Evolutionary conservation across 2,888 invertebrate genomes (phyloP).

Genomic region (Arctia plantaginis): DNA sequence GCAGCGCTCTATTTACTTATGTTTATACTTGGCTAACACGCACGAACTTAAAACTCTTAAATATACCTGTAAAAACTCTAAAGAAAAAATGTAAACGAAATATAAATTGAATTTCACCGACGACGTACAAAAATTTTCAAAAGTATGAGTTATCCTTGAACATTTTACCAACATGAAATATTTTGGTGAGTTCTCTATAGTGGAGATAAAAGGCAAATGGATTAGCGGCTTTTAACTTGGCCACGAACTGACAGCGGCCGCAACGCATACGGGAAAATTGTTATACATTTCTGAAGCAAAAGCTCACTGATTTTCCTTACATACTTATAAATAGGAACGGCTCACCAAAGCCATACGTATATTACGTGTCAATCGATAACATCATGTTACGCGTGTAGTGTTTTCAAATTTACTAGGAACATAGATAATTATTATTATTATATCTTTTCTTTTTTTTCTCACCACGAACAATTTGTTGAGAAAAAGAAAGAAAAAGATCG

Average conservation of each 20-base stretch:
- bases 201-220: constrained; percentile 73
- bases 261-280: constrained; percentile 43
- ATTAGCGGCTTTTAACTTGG: constrained; percentile 75
- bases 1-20: not conserved
- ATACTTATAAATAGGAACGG: constrained; percentile 7
- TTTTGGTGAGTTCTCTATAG: constrained; percentile 64
- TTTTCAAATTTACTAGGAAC: too few species aligned
- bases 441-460: too few species aligned
- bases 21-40: not conserved
- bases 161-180: constrained; percentile 57
- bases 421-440: too few species aligned
- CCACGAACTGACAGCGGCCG: constrained; percentile 52
- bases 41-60: not conserved
- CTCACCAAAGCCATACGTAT: not conserved
- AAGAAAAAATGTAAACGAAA: constrained; percentile 1
- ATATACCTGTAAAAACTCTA: not conserved
- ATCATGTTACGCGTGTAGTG: too few species aligned
- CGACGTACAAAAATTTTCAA: constrained; percentile 51
- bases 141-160: constrained; percentile 50
- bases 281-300: constrained; percentile 12
- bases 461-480: not conserved
- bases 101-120: constrained; percentile 19
- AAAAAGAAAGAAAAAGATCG: too few species aligned
- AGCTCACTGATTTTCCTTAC: constrained; percentile 16
- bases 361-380: not conserved